A percentile compares a stretch with the other conserved stretches of the same genome.
Conservation (phyloP, 2,888 invertebrate genomes). For the Cybosia mesomella region DNA sequence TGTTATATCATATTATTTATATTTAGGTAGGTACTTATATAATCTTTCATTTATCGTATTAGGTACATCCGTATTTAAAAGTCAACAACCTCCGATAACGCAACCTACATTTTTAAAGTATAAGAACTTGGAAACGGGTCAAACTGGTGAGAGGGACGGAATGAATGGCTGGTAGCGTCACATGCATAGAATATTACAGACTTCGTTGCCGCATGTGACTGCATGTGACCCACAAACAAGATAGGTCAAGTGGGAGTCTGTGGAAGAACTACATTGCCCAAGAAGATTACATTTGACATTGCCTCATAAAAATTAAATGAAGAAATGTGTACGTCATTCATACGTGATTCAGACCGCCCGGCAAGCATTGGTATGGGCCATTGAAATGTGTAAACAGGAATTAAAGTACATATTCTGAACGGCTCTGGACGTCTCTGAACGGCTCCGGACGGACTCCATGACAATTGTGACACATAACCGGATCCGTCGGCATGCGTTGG, state of each 20-base stretch:
- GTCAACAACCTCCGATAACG: conserved; percentile 10
- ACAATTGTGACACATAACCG: too few species aligned
- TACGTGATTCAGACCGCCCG: not conserved
- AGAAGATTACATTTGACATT: too few species aligned
- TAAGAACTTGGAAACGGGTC: conserved; percentile 51
- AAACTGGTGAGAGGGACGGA: conserved; percentile 27
- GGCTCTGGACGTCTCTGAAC: too few species aligned
- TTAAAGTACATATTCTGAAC: not conserved
- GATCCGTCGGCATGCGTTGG: too few species aligned
- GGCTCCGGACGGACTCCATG: too few species aligned
- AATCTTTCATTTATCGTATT: not conserved
- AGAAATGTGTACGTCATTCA: not conserved
- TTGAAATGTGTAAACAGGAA: not conserved
- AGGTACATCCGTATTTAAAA: not conserved
- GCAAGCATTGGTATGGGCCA: not conserved
- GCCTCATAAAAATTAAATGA: conserved; percentile 17
- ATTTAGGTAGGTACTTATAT: too few species aligned
- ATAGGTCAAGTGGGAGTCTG: conserved; percentile 49
- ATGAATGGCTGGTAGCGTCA: conserved; percentile 30
- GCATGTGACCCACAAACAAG: conserved; percentile 38
- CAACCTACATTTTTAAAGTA: conserved; percentile 45
- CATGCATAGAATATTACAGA: conserved; percentile 1
- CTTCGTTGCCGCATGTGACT: not conserved
- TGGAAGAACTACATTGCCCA: conserved; percentile 5
- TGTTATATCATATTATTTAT: too few species aligned